phyloP scores from a whole-genome alignment of 2,888 invertebrate genomes.

The Cabera pusaria region DNA sequence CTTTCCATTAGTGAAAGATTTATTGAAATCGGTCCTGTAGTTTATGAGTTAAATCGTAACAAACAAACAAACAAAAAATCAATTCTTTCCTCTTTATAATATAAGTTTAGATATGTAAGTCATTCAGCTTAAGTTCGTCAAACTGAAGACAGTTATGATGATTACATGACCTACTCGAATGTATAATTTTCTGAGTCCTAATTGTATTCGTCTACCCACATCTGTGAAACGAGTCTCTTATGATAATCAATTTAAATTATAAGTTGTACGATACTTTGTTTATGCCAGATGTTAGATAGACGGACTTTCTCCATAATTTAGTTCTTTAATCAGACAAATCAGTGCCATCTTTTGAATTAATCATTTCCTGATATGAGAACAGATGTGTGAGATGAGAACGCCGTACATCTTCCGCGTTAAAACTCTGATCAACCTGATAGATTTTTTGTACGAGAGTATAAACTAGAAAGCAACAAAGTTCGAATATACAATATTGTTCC shows the following conservation, averaged over 20 bases:
- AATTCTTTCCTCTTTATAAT: too few species aligned
- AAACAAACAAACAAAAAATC: too few species aligned
- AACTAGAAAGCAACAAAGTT: too few species aligned
- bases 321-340: conserved; percentile 28
- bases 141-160: conserved; percentile 1
- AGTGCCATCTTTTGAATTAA: conserved; percentile 17
- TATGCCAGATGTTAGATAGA: conserved; percentile 40
- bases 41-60: too few species aligned
- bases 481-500: too few species aligned
- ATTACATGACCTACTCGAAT: conserved; percentile 1
- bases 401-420: too few species aligned
- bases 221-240: conserved; percentile 46
- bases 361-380: conserved; percentile 4
- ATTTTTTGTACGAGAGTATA: too few species aligned
- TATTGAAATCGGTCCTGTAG: too few species aligned
- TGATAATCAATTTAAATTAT: conserved; percentile 50
- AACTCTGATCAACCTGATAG: too few species aligned
- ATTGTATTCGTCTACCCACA: conserved; percentile 42
- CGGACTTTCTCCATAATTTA: conserved; percentile 52
- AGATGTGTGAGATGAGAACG: too few species aligned
- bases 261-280: conserved; percentile 27
- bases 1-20: too few species aligned
- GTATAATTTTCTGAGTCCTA: conserved; percentile 15
- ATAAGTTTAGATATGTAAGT: too few species aligned
- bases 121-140: background rate